These are phyloP conservation scores for Habroteleia sp. DNA, from an alignment of 2,888 invertebrate species.

Conservation along the genomic window DNA sequence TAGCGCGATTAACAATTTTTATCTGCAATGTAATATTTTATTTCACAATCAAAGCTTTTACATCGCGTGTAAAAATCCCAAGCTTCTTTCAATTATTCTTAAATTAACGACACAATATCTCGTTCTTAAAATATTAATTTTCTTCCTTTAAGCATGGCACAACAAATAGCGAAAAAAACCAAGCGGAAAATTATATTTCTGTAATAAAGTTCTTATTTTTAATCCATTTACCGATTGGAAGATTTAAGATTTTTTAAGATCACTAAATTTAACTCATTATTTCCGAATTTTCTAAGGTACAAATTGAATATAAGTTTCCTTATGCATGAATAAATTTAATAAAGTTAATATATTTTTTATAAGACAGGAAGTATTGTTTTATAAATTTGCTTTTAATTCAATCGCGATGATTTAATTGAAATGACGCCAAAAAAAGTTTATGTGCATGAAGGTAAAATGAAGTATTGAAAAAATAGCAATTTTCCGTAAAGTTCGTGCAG, in stretches of 20 bases:
- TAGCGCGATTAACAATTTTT: conserved; percentile 28
- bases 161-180: conserved; percentile 7
- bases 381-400: too few relatives aligned
- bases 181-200: not conserved
- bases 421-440: conserved; percentile 9
- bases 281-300: too few relatives aligned
- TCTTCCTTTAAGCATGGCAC: not conserved
- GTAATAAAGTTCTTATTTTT: conserved; percentile 1
- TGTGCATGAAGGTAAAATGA: conserved; percentile 11
- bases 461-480: conserved; percentile 16
- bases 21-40: conserved; percentile 20
- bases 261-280: too few relatives aligned
- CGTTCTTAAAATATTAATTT: conserved; percentile 9
- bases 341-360: too few relatives aligned
- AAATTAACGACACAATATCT: conserved; percentile 12
- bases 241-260: too few relatives aligned
- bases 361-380: too few relatives aligned
- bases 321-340: too few relatives aligned
- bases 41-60: conserved; percentile 27
- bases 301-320: too few relatives aligned
- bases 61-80: conserved; percentile 3
- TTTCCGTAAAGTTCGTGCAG: conserved; percentile 20
- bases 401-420: conserved; percentile 17
- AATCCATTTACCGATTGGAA: conserved; percentile 1
- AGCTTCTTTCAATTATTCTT: conserved; percentile 8